phyloP scores from a whole-genome alignment of 2,797 vertebrate species.

The Acestrorhynchus altus region DNA sequence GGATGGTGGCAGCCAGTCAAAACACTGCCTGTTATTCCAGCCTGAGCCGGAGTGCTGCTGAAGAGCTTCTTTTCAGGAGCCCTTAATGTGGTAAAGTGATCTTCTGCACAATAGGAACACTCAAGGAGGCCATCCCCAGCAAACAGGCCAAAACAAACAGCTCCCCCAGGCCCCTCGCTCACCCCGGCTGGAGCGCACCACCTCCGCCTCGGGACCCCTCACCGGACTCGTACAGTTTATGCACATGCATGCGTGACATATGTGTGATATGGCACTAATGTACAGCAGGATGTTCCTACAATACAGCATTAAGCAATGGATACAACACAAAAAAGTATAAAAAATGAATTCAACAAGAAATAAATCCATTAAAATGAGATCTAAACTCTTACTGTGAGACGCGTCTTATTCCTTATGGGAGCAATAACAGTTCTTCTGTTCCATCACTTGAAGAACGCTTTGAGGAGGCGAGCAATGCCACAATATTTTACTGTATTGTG shows the following conservation, averaged over 20 bases:
- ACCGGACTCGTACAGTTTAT: slow-evolving; percentile 1
- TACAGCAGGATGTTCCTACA: no score
- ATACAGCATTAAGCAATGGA: no score
- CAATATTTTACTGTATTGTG: no score
- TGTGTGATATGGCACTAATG: no score
- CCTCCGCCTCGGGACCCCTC: neutral
- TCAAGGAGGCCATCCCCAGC: slow-evolving; percentile 81
- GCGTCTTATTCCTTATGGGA: no score
- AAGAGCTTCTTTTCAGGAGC: slow-evolving; percentile 82
- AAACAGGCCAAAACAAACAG: slow-evolving; percentile 74
- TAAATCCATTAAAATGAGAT: no score
- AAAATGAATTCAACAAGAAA: no score
- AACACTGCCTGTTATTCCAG: slow-evolving; percentile 78
- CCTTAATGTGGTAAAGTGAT: slow-evolving; percentile 83
- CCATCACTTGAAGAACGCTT: no score
- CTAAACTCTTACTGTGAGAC: no score
- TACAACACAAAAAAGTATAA: no score
- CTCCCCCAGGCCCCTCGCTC: slow-evolving; percentile 57
- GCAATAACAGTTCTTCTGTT: no score
- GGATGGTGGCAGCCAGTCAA: slow-evolving; percentile 83
- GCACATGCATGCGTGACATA: neutral
- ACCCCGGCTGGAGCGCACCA: slow-evolving; percentile 15
- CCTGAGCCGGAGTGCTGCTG: slow-evolving; percentile 75
- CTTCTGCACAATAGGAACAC: slow-evolving; percentile 80
- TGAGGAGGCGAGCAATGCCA: no score